Conservation (phyloP, 2,888 invertebrate species). For the Tenodera sinensis region DNA sequence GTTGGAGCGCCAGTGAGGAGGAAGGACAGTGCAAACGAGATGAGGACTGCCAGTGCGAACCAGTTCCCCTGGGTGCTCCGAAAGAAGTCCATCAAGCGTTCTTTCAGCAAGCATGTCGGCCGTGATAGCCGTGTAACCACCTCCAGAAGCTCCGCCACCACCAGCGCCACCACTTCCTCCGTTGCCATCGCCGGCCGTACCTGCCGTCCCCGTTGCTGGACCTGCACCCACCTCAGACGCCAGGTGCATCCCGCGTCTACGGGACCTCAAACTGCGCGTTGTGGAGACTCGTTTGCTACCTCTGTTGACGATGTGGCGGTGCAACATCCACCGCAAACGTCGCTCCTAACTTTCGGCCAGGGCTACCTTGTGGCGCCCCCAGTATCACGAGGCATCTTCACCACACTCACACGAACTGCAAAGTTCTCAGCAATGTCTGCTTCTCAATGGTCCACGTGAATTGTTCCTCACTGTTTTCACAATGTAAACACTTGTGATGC, state of each 20-base stretch:
- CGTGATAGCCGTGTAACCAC: slow-evolving; percentile 50
- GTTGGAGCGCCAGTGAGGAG: slow-evolving; percentile 95
- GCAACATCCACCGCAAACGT: background rate
- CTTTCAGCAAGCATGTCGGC: slow-evolving; percentile 80
- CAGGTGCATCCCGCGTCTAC: slow-evolving; percentile 24
- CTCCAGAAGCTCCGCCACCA: slow-evolving; percentile 5
- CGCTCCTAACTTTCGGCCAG: background rate
- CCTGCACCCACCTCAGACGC: slow-evolving; percentile 25
- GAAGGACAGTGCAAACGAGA: slow-evolving; percentile 83
- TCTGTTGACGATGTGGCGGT: background rate
- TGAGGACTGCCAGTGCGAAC: slow-evolving; percentile 93
- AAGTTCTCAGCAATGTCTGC: background rate
- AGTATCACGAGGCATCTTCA: background rate
- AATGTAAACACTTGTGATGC: background rate
- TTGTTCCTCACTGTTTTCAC: background rate
- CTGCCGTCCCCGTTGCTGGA: slow-evolving; percentile 2
- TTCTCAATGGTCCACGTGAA: background rate
- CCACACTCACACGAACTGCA: background rate
- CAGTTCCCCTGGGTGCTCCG: slow-evolving; percentile 89
- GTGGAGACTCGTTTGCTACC: background rate
- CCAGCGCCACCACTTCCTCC: background rate
- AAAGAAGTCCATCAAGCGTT: slow-evolving; percentile 76
- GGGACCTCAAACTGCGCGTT: background rate
- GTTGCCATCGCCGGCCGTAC: background rate
- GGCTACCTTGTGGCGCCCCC: background rate